Evolutionary conservation across 2,888 invertebrate species (phyloP), one percentile per base, ranked within the genome.

Genomic region (Tubulanus polymorphus): DNA sequence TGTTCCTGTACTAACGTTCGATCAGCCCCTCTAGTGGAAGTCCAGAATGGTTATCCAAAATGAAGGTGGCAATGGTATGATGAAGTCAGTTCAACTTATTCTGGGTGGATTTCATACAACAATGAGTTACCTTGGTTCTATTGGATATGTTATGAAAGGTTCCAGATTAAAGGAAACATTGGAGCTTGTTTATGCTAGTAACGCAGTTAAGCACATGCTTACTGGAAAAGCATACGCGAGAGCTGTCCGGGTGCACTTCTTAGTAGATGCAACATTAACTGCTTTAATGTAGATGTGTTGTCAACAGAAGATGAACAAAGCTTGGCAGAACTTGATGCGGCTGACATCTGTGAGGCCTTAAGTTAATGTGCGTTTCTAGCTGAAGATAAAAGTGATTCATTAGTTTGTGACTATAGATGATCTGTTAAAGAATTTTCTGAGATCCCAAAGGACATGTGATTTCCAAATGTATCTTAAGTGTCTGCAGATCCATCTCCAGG

Each of bases 121-220:
- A 23, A 68, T 65, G 65, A 68, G 65, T 48, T 69, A 63, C 48
- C 47, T 67, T 37, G 66, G 66, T 25, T 54, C 56, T 20, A 67
- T 68, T 50, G 69, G 70, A 12, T 51, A 55, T 48, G 18, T 61
- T 28, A 66, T 66, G 62, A 51, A 20, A 32, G 58, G 62, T 29
- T 60, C 65, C 41, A 69, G 67, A 2, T 46, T 69, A 27, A 25
- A 62, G 37, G 66, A 69, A 53, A 47, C 68, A 3, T 46, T 70
- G 2, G 62, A 60, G 48, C 51, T 56, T 18, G 58, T 67, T 5
- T 70, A 64, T 65, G 65, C 63, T 12, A 48, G 53, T 25, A 63
- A 63, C 48, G 55, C 67, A 8, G 66, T 68, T 10, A 26, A 20
- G n/a, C 64, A 67, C 46, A 68, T 69, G 58, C 48, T 67, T 3